Conservation (phyloP, 2,888 invertebrate genomes). For the Tipula vernalis region DNA sequence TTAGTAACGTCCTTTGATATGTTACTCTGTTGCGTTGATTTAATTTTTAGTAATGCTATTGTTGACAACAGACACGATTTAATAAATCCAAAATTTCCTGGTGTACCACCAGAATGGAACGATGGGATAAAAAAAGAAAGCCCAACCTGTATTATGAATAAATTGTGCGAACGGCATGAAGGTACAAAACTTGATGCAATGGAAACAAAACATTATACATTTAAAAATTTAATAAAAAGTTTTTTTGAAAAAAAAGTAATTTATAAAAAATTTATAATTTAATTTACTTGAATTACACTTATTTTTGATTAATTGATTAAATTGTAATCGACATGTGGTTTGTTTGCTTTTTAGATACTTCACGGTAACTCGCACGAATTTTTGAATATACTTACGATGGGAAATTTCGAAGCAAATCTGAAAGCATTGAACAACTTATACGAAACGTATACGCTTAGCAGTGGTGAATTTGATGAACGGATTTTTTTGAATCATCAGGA, state of each 20-base stretch:
- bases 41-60: slow-evolving; percentile 77
- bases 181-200: slow-evolving; percentile 80
- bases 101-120: slow-evolving; percentile 57
- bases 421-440: slow-evolving; percentile 78
- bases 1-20: slow-evolving; percentile 90
- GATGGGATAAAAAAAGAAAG: slow-evolving; percentile 42
- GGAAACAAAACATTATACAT: slow-evolving; percentile 73
- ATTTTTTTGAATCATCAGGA: slow-evolving; percentile 68
- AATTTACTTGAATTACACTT: slow-evolving; percentile 11
- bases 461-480: slow-evolving; percentile 93
- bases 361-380: slow-evolving; percentile 58
- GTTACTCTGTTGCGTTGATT: slow-evolving; percentile 80
- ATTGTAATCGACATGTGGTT: background rate
- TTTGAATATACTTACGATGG: slow-evolving; percentile 62
- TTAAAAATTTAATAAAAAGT: slow-evolving; percentile 63
- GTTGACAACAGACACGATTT: slow-evolving; percentile 68
- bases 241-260: slow-evolving; percentile 56
- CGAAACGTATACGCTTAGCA: slow-evolving; percentile 79
- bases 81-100: slow-evolving; percentile 71
- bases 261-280: slow-evolving; percentile 18
- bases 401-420: slow-evolving; percentile 72
- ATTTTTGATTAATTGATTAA: background rate
- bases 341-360: slow-evolving; percentile 43
- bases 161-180: slow-evolving; percentile 68
- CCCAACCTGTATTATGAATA: slow-evolving; percentile 70